Percentiles rank a stretch among this genome's conserved stretches.
These are phyloP conservation scores for Ellobius talpinus DNA, from an alignment of 2,113 vertebrate species.

Conservation along the genomic window DNA sequence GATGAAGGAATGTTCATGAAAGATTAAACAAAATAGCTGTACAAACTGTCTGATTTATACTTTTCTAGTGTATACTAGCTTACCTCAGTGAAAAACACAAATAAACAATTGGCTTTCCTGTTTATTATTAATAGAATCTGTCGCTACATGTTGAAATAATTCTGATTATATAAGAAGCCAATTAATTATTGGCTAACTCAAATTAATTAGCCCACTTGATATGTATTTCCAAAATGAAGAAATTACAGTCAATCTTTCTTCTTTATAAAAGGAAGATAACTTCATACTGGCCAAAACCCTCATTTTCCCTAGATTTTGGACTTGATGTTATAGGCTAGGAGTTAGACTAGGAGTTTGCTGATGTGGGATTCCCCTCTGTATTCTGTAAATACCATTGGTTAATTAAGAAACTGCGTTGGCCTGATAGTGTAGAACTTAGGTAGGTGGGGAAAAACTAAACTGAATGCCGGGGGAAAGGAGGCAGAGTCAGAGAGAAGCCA, in stretches of 20 bases:
- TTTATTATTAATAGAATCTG: neutral
- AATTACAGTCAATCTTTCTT: slow-evolving; percentile 28
- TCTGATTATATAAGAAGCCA: slow-evolving; percentile 47
- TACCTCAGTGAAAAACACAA: neutral
- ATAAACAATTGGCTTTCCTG: slow-evolving; percentile 26
- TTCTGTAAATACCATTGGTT: too few relatives aligned
- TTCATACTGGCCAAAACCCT: neutral
- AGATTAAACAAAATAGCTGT: slow-evolving; percentile 29
- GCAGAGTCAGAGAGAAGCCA: too few relatives aligned
- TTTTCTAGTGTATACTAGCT: slow-evolving; percentile 46
- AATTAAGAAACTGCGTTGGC: too few relatives aligned
- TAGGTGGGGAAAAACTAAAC: too few relatives aligned
- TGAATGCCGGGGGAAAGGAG: too few relatives aligned
- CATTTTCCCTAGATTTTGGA: neutral
- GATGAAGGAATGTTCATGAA: slow-evolving; percentile 31
- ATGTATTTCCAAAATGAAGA: slow-evolving; percentile 57
- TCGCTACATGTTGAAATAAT: slow-evolving; percentile 59
- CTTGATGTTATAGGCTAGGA: slow-evolving; percentile 8
- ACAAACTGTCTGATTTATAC: slow-evolving; percentile 5
- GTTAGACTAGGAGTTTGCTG: neutral
- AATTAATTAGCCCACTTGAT: slow-evolving; percentile 24
- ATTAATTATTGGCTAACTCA: neutral
- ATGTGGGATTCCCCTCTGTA: too few relatives aligned
- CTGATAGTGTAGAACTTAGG: too few relatives aligned
- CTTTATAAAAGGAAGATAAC: slow-evolving; percentile 32